These are phyloP conservation scores for Orycteropus afer DNA, from an alignment of 2,113 vertebrate genomes.

Conservation along the genomic window DNA sequence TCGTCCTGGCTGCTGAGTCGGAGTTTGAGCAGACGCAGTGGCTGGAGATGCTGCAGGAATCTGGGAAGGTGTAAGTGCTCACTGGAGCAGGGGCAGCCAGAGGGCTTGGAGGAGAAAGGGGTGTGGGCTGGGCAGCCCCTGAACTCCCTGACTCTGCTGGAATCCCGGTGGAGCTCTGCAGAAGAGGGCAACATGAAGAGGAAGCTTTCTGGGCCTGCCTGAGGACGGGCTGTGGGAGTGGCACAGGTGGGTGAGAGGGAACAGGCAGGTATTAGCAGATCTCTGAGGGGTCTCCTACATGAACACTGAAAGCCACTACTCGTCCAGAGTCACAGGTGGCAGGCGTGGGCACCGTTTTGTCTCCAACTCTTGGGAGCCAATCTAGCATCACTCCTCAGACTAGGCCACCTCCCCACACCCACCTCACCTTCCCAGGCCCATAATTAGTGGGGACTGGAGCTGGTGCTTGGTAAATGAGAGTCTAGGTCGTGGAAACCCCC, in stretches of 20 bases:
- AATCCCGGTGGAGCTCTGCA: neutral
- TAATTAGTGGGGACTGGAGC: neutral
- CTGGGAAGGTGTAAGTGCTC: conserved; percentile 96
- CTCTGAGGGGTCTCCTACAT: neutral
- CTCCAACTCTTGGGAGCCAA: neutral
- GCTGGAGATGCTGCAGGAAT: conserved; percentile 97
- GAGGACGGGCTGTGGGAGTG: neutral
- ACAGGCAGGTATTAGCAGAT: neutral
- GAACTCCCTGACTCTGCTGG: neutral
- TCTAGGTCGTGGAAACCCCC: neutral
- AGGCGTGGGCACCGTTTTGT: neutral
- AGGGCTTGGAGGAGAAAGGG: neutral
- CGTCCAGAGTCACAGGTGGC: neutral
- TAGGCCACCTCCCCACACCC: neutral
- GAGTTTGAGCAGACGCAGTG: conserved; percentile 95
- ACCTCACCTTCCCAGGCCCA: neutral
- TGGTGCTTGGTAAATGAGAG: neutral
- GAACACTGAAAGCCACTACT: neutral
- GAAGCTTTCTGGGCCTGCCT: neutral
- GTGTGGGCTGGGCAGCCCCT: neutral
- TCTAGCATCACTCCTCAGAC: neutral
- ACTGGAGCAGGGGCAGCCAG: neutral
- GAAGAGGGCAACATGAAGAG: neutral
- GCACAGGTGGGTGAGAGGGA: neutral
- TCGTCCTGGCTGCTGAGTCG: conserved; percentile 95